These are phyloP conservation scores for Crotalus tigris DNA, from an alignment of 2,113 vertebrate species.

Conservation along the genomic window DNA sequence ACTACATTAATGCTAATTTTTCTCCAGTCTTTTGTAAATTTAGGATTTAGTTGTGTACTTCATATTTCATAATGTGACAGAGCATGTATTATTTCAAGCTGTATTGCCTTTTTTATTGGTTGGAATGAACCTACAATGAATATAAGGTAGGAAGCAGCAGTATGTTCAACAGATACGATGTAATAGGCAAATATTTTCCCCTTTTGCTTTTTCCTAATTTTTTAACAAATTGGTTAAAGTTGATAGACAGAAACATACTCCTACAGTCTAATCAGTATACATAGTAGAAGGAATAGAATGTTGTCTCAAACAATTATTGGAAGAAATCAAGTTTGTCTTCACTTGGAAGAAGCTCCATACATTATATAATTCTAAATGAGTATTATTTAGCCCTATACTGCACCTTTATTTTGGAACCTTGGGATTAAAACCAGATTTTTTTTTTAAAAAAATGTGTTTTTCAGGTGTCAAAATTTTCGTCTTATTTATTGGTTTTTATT, in stretches of 20 bases:
- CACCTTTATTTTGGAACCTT: not conserved
- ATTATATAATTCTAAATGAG: not conserved
- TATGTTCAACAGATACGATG: not conserved
- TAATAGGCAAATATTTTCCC: not conserved
- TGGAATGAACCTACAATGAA: not conserved
- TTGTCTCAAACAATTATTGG: not conserved
- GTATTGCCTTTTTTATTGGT: not conserved
- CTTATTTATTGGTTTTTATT: constrained; percentile 32
- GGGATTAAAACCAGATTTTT: constrained; percentile 4
- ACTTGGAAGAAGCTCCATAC: not conserved
- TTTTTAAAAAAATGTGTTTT: not conserved
- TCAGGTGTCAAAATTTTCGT: constrained; percentile 32
- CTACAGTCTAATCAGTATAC: not conserved
- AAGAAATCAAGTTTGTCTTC: not conserved
- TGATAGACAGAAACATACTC: not conserved
- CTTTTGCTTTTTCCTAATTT: not conserved
- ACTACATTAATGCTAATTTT: not conserved
- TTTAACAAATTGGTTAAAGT: not conserved
- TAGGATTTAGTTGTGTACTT: not conserved
- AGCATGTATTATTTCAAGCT: not conserved
- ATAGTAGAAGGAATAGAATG: not conserved
- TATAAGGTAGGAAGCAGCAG: not conserved
- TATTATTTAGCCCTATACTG: not conserved
- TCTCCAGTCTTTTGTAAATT: not conserved
- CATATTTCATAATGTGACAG: not conserved